Conservation (phyloP, 2,113 vertebrate genomes). For the Percopsis transmontana region DNA sequence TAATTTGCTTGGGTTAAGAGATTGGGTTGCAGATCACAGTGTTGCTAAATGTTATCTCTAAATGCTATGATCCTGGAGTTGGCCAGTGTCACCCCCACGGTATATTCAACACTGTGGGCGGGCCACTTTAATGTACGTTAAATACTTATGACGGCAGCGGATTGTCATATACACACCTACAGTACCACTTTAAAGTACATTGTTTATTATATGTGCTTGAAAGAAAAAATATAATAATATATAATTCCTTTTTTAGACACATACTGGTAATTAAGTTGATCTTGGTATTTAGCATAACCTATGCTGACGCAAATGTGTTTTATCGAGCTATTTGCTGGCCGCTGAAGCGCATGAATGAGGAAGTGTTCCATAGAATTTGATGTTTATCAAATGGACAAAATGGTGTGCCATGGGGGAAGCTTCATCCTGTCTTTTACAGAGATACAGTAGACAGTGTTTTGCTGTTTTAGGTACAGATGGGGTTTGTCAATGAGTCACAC, state of each 20-base stretch:
- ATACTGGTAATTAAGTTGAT: constrained; percentile 37
- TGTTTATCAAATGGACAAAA: constrained; percentile 9
- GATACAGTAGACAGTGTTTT: neutral
- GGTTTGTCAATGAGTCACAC: constrained; percentile 14
- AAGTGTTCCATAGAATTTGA: constrained; percentile 24
- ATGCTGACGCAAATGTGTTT: constrained; percentile 24
- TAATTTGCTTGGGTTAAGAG: constrained; percentile 24
- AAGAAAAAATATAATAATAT: constrained; percentile 7
- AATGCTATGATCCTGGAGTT: constrained; percentile 18
- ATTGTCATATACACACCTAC: constrained; percentile 11
- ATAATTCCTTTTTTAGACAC: neutral
- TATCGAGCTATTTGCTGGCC: constrained; percentile 15
- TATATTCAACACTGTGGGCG: too few relatives aligned
- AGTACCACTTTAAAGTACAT: constrained; percentile 25
- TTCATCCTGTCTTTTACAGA: neutral
- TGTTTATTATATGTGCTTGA: constrained; percentile 18
- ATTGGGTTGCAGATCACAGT: constrained; percentile 3
- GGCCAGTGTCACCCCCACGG: neutral
- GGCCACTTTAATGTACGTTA: constrained; percentile 13
- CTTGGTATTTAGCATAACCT: constrained; percentile 13
- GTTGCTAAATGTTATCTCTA: constrained; percentile 25
- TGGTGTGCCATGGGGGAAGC: neutral
- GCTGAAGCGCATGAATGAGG: constrained; percentile 37
- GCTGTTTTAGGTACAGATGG: neutral
- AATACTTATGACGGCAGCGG: constrained; percentile 31